A percentile compares a stretch with the other conserved stretches of the same genome.
phyloP scores from a whole-genome alignment of 2,888 invertebrate species.

The Amiota minor region DNA sequence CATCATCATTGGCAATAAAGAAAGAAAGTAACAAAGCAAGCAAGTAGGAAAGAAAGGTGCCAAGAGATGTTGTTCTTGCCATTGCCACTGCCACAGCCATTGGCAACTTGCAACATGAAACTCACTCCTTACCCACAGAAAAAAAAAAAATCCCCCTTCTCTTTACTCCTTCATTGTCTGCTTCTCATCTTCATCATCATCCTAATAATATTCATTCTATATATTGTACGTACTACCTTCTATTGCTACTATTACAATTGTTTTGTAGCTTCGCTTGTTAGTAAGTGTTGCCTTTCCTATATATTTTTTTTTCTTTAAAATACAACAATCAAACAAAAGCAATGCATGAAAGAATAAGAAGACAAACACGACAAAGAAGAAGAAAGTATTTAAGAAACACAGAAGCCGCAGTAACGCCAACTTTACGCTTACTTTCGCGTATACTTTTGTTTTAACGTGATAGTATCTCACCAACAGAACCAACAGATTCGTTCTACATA shows the following conservation, averaged over 20 bases:
- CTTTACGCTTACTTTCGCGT: constrained; percentile 16
- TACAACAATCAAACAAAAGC: too few relatives aligned
- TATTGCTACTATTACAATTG: too few relatives aligned
- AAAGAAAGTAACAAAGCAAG: background rate
- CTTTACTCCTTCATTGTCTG: too few relatives aligned
- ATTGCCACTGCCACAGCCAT: background rate
- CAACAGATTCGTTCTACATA: too few relatives aligned
- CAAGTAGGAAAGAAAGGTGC: constrained; percentile 15
- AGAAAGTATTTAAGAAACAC: constrained; percentile 11
- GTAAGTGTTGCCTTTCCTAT: too few relatives aligned
- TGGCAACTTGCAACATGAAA: constrained; percentile 1
- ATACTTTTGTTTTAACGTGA: background rate
- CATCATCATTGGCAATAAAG: background rate
- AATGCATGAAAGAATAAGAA: background rate
- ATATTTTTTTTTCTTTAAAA: too few relatives aligned
- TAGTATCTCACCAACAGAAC: too few relatives aligned
- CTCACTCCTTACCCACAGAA: background rate
- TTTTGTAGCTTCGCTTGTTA: too few relatives aligned
- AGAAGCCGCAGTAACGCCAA: background rate
- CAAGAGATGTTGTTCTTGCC: background rate
- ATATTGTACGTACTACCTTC: too few relatives aligned
- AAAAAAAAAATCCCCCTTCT: too few relatives aligned
- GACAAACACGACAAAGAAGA: background rate
- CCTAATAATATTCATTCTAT: too few relatives aligned
- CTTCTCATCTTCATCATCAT: too few relatives aligned